Base-by-base conservation (phyloP, 2,888 invertebrate species). In the Chloroclystis v-ata region DNA sequence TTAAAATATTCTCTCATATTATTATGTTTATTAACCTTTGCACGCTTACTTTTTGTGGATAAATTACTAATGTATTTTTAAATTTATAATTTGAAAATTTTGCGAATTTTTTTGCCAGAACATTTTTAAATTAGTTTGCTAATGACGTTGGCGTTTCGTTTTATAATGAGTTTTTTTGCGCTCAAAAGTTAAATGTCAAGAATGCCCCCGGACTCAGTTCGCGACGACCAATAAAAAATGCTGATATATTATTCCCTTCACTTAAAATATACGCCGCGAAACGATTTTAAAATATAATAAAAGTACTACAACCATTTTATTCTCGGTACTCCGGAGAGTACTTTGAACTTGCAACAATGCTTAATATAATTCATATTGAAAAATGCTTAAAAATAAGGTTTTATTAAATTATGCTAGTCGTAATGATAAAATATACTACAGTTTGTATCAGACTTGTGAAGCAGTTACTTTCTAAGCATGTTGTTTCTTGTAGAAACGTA, bases 241-340 rank as follows among this genome's bases (percentile, higher is more conserved):
- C 26, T 57, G 57, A 64, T 59, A 57, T 64, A 64, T 64, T 61
- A 53, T 56, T 54, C 58, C 66, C 63, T 61, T 66, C 58, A 57
- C 60, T 59, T 52, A 44, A 59, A 57, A 47, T 43, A 57, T 41
- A 33, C 37, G 20, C 41, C 39, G 25, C n/a, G 16, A 29, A 10
- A 13, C 38, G 33, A 37, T 48, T 33, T 30, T 28, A 46, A 43
- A 30, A 37, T 29, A 39, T 35, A 28, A 41, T 41, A 46, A 43
- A 49, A 39, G 33, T 42, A 28, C 45, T 50, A 39, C 16, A 42
- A 43, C 37, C 29, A 38, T 35, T 48, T 49, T 32, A 29, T 29
- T 39, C 35, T 39, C 30, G 32, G n/a, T n/a, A n/a, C n/a, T 28
- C 32, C 14, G n/a, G 32, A 11, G 24, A 38, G 14, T 43, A 12